A percentile compares a stretch with the other conserved stretches of the same genome.
Conservation (phyloP, 2,113 vertebrate species). For the Aviceda subcristata region DNA sequence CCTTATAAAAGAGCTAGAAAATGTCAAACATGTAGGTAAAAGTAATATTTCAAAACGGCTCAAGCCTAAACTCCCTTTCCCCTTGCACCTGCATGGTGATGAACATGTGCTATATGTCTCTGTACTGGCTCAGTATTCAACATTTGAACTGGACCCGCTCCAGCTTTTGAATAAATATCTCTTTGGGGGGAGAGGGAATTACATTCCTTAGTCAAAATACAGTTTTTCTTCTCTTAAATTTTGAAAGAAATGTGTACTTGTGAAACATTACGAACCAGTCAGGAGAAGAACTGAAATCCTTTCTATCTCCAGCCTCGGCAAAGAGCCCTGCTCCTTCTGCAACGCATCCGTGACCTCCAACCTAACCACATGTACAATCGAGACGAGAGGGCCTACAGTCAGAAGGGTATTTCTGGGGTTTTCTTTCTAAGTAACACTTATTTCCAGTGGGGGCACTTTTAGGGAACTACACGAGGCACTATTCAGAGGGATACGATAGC, state of each 20-base stretch:
- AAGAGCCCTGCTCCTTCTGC: background rate
- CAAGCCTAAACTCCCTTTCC: constrained; percentile 1
- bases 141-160: constrained; percentile 33
- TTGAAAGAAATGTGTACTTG: background rate
- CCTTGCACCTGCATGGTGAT: constrained; percentile 32
- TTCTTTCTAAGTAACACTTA: background rate
- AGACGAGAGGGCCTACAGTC: background rate
- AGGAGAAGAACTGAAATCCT: constrained; percentile 31
- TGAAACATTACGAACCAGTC: background rate
- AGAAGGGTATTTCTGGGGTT: background rate
- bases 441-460: background rate
- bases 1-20: constrained; percentile 37
- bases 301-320: background rate
- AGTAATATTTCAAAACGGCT: constrained; percentile 24
- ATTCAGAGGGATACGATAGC: background rate
- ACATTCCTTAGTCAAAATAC: constrained; percentile 26
- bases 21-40: constrained; percentile 30
- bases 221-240: constrained; percentile 39
- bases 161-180: constrained; percentile 56
- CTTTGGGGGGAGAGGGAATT: constrained; percentile 54
- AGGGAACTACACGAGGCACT: background rate
- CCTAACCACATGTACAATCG: background rate
- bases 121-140: background rate
- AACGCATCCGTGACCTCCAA: background rate
- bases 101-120: constrained; percentile 2